Base-by-base conservation (phyloP, 2,888 invertebrate genomes). In the Nebria salina region DNA sequence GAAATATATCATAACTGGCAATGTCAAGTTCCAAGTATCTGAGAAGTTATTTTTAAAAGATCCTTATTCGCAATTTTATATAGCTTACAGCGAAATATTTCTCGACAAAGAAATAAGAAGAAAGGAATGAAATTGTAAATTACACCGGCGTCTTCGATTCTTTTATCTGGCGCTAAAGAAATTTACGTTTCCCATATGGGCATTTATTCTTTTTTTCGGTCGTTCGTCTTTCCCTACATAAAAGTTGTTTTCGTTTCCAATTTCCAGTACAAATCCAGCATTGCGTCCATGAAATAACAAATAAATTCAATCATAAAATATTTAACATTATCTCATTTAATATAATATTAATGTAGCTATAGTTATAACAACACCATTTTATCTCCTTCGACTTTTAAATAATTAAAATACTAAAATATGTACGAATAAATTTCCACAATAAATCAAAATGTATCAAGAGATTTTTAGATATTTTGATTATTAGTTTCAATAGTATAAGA, bases 161-260 rank as follows among this genome's bases (percentile, higher is more conserved):
- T 54, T 13, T 54, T 54, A 54, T 54, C 54, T 54, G 54, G 54
- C 54, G 13, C 54, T 54, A 54, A 54, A 54, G 54, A 54, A 54
- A 54, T 54, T 54, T 54, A 54, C 54, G 54, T 54, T 54, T 54
- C 54, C 54, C 54, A 54, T 54, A 54, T 54, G 54, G 54, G 54
- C 54, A 54, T 54, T 54, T 54, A 54, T 54, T 54, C 54, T 7
- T 54, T 54, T 54, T 54, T 54, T 54, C 68, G 68, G 42, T 66
- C 76, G 70, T 77, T 77, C 72, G 77, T 77, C 77, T 77, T 77
- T 77, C 72, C 70, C 72, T 77, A 77, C 77, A 77, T 77, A 77
- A 77, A 77, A 77, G 72, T 77, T 77, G 77, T 77, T 77, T 77
- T 77, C 77, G 77, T 43, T 77, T 77, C 77, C 77, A 54, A 77